Evolutionary conservation across 2,797 vertebrate species (phyloP).

Genomic region (Catamblyrhynchus diadema): DNA sequence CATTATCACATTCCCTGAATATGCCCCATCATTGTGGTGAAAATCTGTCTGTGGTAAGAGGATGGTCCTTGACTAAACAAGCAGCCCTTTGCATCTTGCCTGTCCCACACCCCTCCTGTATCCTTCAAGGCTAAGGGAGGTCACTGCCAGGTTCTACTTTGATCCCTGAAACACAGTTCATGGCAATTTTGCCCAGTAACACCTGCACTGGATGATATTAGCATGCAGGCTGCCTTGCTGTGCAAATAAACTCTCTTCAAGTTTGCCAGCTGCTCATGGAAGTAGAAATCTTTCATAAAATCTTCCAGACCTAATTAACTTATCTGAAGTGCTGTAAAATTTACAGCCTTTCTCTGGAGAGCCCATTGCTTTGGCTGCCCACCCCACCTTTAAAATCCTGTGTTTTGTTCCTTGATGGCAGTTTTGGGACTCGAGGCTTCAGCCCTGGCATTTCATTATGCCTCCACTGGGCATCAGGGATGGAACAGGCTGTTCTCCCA

Average conservation of each 20-base stretch:
- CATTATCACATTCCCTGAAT: background rate
- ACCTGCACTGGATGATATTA: background rate
- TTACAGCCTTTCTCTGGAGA: background rate
- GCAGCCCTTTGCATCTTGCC: background rate
- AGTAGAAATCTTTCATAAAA: background rate
- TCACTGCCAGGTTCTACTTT: background rate
- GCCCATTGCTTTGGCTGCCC: background rate
- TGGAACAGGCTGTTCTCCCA: background rate
- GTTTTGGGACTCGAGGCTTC: background rate
- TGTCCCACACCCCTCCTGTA: background rate
- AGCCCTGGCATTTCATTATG: background rate
- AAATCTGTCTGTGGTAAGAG: background rate
- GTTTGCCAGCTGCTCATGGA: background rate
- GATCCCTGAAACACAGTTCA: background rate
- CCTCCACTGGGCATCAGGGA: background rate
- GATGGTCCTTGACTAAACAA: background rate
- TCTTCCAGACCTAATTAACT: background rate
- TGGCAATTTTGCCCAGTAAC: background rate
- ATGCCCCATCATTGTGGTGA: background rate
- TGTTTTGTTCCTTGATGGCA: background rate
- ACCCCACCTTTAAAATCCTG: background rate
- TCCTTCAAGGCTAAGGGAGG: background rate
- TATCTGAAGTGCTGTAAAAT: background rate
- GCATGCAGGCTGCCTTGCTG: background rate
- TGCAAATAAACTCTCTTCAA: background rate